Base-by-base conservation (phyloP, 2,113 vertebrate species). In the Scalopus aquaticus region DNA sequence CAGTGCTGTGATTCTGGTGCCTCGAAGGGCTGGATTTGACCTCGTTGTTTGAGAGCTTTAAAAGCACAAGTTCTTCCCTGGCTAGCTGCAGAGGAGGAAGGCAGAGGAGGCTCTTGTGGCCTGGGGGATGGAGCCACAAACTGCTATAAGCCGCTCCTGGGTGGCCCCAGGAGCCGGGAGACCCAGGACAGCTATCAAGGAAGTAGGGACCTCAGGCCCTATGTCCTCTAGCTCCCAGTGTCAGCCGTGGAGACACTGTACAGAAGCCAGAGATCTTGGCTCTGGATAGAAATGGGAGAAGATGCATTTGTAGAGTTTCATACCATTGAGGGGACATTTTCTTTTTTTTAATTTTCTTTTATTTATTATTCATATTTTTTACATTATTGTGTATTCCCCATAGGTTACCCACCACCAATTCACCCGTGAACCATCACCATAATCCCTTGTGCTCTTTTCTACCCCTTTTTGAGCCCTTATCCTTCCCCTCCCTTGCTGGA, bases 241-340 rank as follows among this genome's bases (percentile, higher is more conserved):
- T 62, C 15, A 51, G 51, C 42, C 9, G 28, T 12, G 9, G 42
- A n/a, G n/a, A 67, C 7, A 0, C 46, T 6, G 20, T 8, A 0
- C 22, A 17, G 32, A 37, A 30, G 51, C 15, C 15, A n/a, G 15
- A 16, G 3, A 9, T 19, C 16, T 1, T 6, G 32, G 28, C 37
- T 35, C 22, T n/a, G 4, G 0, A 5, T 1, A 0, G 19, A 28
- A 44, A 28, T 32, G 9, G n/a, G 42, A 93, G 10, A 60, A 5
- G 11, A 12, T 26, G 6, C 2, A 13, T 17, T 7, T 0, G 22
- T 16, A 10, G 39, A 44, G 30, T 11, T 88, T 32, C 5, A 4
- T 37, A 13, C 1, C 9, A 11, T 8, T 2, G 6, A 56, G 54
- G 54, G 54, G 54, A 22, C 54, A 19, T 54, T 54, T 49, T 49